phyloP scores from a whole-genome alignment of 2,113 vertebrate species.

The Naja naja region DNA sequence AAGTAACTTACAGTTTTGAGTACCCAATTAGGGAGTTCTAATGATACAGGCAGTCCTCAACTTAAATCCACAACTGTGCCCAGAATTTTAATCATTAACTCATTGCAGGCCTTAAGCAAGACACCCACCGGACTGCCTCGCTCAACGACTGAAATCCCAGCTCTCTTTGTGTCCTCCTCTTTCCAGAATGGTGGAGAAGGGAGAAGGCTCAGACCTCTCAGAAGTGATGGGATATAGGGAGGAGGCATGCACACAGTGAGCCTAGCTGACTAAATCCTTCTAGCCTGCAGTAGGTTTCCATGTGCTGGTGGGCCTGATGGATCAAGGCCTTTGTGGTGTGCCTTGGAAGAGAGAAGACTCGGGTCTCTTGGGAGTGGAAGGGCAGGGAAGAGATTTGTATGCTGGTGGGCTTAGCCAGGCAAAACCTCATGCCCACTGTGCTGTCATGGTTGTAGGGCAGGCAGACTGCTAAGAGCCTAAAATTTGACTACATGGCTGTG shows the following conservation, averaged over 20 bases:
- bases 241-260: not conserved
- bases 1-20: conserved; percentile 34
- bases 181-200: not conserved
- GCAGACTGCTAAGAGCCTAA: not conserved
- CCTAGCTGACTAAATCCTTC: not conserved
- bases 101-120: not conserved
- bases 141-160: not conserved
- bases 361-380: not conserved
- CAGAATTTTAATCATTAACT: not conserved
- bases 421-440: not conserved
- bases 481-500: not conserved
- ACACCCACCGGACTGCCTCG: not conserved
- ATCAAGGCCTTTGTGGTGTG: not conserved
- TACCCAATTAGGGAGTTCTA: conserved; percentile 41
- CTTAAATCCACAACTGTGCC: not conserved
- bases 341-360: not conserved
- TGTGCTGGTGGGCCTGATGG: not conserved
- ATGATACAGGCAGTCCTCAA: not conserved
- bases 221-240: not conserved
- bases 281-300: not conserved
- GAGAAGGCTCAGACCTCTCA: not conserved
- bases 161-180: not conserved
- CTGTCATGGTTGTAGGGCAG: not conserved
- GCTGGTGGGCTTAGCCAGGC: not conserved
- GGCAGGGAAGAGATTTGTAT: not conserved